These are phyloP conservation scores for Crocuta crocuta DNA, from an alignment of 2,113 vertebrate genomes.

Conservation along the genomic window DNA sequence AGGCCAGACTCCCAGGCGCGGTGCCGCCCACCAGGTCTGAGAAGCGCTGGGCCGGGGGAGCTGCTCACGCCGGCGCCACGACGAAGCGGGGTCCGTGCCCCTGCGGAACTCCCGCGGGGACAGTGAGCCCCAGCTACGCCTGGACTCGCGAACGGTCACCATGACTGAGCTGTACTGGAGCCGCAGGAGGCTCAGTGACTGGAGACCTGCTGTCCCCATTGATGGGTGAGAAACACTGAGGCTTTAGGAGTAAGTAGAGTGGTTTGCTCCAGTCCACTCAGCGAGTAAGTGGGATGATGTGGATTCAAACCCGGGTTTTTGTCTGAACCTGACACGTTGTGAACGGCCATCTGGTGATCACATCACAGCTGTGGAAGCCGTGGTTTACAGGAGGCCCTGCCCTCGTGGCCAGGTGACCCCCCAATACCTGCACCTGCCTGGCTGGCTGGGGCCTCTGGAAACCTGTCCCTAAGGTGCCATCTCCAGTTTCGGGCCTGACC, in stretches of 20 bases:
- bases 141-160: too few relatives aligned
- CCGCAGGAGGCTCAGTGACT: too few relatives aligned
- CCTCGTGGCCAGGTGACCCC: not conserved
- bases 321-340: not conserved
- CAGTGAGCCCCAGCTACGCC: not conserved
- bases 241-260: not conserved
- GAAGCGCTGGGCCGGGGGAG: not conserved
- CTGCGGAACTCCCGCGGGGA: not conserved
- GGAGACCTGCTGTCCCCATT: too few relatives aligned
- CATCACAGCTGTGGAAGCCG: not conserved
- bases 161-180: too few relatives aligned
- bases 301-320: not conserved
- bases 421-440: fast-evolving
- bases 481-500: not conserved
- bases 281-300: not conserved
- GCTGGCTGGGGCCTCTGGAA: too few relatives aligned
- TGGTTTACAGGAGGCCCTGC: not conserved
- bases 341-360: not conserved
- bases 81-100: fast-evolving
- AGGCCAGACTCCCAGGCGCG: not conserved
- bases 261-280: not conserved
- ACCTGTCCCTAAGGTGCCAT: fast-evolving
- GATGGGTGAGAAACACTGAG: too few relatives aligned
- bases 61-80: fast-evolving
- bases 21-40: too few relatives aligned